A percentile compares a stretch with the other conserved stretches of the same genome.
These are phyloP conservation scores for Euschistus heros DNA, from an alignment of 1,140 invertebrate genomes.

Conservation along the genomic window DNA sequence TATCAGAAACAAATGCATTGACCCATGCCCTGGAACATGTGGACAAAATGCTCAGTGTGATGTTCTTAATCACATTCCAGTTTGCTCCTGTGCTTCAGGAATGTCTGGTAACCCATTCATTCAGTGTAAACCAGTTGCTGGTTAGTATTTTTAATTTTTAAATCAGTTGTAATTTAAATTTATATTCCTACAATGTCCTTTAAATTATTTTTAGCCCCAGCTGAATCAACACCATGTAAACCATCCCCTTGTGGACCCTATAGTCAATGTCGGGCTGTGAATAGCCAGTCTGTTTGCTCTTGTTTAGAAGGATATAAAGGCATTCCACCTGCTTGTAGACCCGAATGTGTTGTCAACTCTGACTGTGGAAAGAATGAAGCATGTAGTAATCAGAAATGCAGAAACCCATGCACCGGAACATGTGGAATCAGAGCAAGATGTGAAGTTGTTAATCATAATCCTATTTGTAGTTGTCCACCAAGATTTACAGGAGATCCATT, in stretches of 20 bases:
- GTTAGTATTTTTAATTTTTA: conserved; percentile 38
- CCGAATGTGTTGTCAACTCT: conserved; percentile 43
- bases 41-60: conserved; percentile 56
- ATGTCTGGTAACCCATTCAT: conserved; percentile 41
- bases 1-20: conserved; percentile 57
- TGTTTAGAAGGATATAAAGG: conserved; percentile 39
- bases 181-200: neutral
- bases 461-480: conserved; percentile 52
- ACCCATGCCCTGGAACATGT: conserved; percentile 63
- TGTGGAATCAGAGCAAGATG: conserved; percentile 52
- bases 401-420: conserved; percentile 42
- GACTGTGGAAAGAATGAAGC: conserved; percentile 42
- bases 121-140: conserved; percentile 28
- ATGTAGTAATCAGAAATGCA: conserved; percentile 45
- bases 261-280: conserved; percentile 47
- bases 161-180: conserved; percentile 39
- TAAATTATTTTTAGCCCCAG: conserved; percentile 18
- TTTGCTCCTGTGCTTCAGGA: conserved; percentile 39
- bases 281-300: conserved; percentile 45
- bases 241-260: conserved; percentile 47
- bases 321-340: conserved; percentile 39
- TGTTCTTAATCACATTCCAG: conserved; percentile 44
- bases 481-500: conserved; percentile 63
- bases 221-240: conserved; percentile 34
- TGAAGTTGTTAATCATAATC: conserved; percentile 50